These are phyloP conservation scores for Pyrocephalus nanus DNA, from an alignment of 2,797 vertebrate genomes.

Conservation along the genomic window DNA sequence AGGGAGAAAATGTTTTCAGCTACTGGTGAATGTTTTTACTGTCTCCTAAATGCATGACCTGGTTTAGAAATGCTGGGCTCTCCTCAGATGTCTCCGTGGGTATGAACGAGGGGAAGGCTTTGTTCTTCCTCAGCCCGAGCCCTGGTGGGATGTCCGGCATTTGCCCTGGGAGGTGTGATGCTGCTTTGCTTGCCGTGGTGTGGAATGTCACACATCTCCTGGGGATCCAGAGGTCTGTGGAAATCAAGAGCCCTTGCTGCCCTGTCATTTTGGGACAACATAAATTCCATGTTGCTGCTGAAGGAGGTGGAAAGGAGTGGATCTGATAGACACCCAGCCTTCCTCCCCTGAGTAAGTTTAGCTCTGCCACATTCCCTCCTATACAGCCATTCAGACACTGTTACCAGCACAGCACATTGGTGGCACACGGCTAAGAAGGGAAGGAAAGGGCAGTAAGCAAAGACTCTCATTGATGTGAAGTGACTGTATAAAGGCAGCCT, in stretches of 20 bases:
- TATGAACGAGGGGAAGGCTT: background rate
- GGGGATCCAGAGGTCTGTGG: background rate
- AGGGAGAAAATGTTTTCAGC: background rate
- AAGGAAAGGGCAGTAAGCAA: background rate
- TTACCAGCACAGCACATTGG: background rate
- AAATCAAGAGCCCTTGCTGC: background rate
- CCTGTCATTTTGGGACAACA: rapidly evolving
- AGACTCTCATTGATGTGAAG: background rate
- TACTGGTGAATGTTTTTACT: background rate
- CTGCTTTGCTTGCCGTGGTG: background rate
- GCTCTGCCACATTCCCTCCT: background rate
- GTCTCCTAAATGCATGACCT: background rate
- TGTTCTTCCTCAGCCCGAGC: background rate
- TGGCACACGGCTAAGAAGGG: background rate
- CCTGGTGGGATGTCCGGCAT: background rate
- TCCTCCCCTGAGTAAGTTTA: background rate
- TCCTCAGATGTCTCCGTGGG: background rate
- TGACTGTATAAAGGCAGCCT: background rate
- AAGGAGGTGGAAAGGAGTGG: background rate
- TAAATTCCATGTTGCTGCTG: background rate
- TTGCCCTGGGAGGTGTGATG: background rate
- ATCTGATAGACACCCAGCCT: background rate
- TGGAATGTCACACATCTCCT: background rate
- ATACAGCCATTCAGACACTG: background rate
- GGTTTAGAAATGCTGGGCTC: background rate